Evolutionary conservation across 2,888 invertebrate species (phyloP).

Genomic region (Drosophila mayaguana): DNA sequence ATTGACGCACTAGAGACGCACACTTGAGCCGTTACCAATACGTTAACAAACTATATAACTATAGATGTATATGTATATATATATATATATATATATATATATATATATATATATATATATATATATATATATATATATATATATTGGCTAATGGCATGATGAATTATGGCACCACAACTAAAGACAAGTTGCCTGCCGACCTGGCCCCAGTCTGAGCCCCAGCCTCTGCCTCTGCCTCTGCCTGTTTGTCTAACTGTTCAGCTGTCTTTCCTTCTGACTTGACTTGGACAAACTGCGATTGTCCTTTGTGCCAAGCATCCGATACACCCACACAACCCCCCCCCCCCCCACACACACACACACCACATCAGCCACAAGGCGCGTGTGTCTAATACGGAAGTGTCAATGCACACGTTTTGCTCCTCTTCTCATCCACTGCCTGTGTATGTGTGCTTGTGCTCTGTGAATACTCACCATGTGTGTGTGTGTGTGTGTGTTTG

Average conservation of each 20-base stretch:
- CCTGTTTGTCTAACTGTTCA: conserved; percentile 13
- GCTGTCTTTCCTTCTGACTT: conserved; percentile 35
- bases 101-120: conserved; percentile 12
- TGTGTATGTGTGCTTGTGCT: not conserved
- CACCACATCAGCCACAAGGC: conserved; percentile 31
- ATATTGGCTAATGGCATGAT: conserved; percentile 74
- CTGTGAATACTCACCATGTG: conserved; percentile 2
- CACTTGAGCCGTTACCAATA: conserved; percentile 57
- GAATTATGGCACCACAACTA: conserved; percentile 64
- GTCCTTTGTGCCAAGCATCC: conserved; percentile 60
- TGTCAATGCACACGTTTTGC: conserved; percentile 67
- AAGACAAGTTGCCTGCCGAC: conserved; percentile 42
- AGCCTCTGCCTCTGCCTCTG: not conserved
- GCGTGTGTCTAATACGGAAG: conserved; percentile 77
- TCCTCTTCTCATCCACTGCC: conserved; percentile 14
- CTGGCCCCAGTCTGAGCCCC: conserved; percentile 2
- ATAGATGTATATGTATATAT: conserved; percentile 9
- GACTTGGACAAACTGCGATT: conserved; percentile 56
- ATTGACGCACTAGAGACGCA: conserved; percentile 65
- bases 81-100: conserved; percentile 31
- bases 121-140: conserved; percentile 14
- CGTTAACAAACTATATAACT: conserved; percentile 49
- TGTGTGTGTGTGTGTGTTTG: conserved; percentile 26
- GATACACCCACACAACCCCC: conserved; percentile 35
- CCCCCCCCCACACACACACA: conserved; percentile 14